A percentile compares a stretch with the other conserved stretches of the same genome.
Conservation (phyloP, 1,140 invertebrate genomes). For the Leptinotarsa undecemlineata region DNA sequence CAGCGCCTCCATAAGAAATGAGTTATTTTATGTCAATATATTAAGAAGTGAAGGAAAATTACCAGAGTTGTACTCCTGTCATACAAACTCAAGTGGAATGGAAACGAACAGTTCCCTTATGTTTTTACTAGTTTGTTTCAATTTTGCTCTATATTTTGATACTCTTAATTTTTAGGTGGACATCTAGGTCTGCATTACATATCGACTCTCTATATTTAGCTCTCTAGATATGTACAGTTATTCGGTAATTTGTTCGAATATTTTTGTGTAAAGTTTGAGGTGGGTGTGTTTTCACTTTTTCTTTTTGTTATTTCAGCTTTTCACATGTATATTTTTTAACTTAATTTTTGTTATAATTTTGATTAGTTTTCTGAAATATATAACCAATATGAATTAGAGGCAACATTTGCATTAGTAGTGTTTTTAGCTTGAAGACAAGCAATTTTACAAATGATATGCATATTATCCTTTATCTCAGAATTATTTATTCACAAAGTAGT, state of each 20-base stretch:
- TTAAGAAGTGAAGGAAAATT: too few species aligned
- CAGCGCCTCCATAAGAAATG: too few species aligned
- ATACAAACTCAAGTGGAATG: slow-evolving; percentile 26
- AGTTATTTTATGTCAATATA: too few species aligned
- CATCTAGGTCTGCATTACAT: slow-evolving; percentile 42
- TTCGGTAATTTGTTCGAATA: slow-evolving; percentile 29
- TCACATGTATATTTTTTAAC: slow-evolving; percentile 18
- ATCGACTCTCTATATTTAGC: slow-evolving; percentile 46
- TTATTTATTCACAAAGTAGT: background rate
- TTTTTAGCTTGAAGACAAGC: background rate
- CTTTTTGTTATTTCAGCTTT: slow-evolving; percentile 19
- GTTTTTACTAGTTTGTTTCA: slow-evolving; percentile 31
- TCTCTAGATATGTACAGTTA: slow-evolving; percentile 43
- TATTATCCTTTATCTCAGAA: too few species aligned
- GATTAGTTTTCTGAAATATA: slow-evolving; percentile 23
- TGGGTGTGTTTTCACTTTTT: slow-evolving; percentile 42
- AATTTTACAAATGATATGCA: too few species aligned
- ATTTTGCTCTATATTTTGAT: slow-evolving; percentile 45
- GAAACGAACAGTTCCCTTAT: slow-evolving; percentile 37
- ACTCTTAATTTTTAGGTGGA: slow-evolving; percentile 44
- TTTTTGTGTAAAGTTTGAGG: slow-evolving; percentile 36
- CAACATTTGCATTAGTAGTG: background rate
- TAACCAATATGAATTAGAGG: background rate
- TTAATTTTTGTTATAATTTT: slow-evolving; percentile 32
- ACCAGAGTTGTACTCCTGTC: too few species aligned